Conservation (phyloP, 2,888 invertebrate species). For the Camptogramma bilineatum region DNA sequence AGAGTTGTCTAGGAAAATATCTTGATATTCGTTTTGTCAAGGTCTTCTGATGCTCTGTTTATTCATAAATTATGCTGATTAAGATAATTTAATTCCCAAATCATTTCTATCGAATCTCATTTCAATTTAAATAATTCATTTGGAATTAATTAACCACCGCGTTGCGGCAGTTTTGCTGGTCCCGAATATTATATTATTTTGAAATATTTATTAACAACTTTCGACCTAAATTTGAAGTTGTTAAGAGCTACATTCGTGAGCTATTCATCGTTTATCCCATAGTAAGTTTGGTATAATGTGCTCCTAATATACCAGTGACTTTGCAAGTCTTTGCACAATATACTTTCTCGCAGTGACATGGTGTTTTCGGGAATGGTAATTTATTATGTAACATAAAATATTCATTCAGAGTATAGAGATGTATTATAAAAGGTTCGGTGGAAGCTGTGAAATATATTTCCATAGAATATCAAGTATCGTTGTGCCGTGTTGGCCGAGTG, state of each 20-base stretch:
- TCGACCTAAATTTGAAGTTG: constrained; percentile 22
- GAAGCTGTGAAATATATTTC: constrained; percentile 4
- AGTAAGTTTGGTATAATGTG: constrained; percentile 56
- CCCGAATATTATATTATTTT: constrained; percentile 30
- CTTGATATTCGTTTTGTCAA: not conserved
- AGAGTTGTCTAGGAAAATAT: not conserved
- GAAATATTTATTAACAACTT: constrained; percentile 20
- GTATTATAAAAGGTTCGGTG: constrained; percentile 7
- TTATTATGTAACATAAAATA: constrained; percentile 37
- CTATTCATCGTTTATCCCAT: constrained; percentile 50
- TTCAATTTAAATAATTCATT: constrained; percentile 25
- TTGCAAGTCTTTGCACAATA: constrained; percentile 46
- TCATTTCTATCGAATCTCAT: constrained; percentile 16
- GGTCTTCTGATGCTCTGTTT: not conserved
- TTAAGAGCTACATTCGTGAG: constrained; percentile 21
- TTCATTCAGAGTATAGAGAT: constrained; percentile 15
- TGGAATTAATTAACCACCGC: constrained; percentile 23
- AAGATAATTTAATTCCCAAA: constrained; percentile 7
- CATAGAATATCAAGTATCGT: not conserved
- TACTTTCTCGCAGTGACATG: constrained; percentile 48
- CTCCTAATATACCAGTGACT: constrained; percentile 56
- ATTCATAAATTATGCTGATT: constrained; percentile 9
- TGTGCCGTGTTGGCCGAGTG: not conserved
- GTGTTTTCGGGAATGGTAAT: constrained; percentile 45
- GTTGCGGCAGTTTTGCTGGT: constrained; percentile 32